Conservation (phyloP, 2,888 invertebrate species). For the Salpingus planirostris region DNA sequence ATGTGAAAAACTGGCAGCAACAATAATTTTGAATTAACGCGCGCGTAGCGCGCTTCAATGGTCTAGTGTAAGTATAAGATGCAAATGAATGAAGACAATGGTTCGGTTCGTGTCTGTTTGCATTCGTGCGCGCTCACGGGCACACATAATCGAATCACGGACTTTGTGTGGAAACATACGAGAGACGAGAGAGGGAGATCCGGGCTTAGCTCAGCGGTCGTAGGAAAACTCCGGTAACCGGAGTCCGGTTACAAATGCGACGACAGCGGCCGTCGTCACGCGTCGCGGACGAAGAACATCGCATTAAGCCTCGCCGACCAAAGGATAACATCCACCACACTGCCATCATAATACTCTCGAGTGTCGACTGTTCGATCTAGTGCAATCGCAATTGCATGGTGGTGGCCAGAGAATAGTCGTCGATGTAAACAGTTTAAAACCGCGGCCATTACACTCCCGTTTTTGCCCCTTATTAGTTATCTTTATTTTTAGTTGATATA, state of each 20-base stretch:
- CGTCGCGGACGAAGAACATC: constrained; percentile 5
- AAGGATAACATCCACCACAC: constrained; percentile 4
- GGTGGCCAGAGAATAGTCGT: too few relatives aligned
- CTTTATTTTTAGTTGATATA: too few relatives aligned
- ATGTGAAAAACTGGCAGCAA: too few relatives aligned
- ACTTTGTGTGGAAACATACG: constrained; percentile 9
- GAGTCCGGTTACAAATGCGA: neutral
- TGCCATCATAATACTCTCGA: too few relatives aligned
- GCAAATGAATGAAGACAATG: constrained; percentile 12
- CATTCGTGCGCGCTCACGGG: constrained; percentile 8
- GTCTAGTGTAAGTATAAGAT: constrained; percentile 4
- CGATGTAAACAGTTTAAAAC: too few relatives aligned
- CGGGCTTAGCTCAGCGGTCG: too few relatives aligned
- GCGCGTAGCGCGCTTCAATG: neutral
- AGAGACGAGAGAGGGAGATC: too few relatives aligned
- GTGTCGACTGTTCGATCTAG: too few relatives aligned
- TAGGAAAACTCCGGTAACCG: constrained; percentile 6
- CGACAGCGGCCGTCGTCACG: constrained; percentile 1
- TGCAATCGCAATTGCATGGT: too few relatives aligned
- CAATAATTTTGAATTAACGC: too few relatives aligned
- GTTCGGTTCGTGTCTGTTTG: constrained; percentile 11
- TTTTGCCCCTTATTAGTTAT: too few relatives aligned
- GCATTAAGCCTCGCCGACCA: constrained; percentile 6
- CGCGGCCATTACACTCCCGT: too few relatives aligned
- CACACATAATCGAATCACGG: constrained; percentile 12